Conservation (phyloP, 2,797 vertebrate species). For the Schizopygopsis pylzovi region DNA sequence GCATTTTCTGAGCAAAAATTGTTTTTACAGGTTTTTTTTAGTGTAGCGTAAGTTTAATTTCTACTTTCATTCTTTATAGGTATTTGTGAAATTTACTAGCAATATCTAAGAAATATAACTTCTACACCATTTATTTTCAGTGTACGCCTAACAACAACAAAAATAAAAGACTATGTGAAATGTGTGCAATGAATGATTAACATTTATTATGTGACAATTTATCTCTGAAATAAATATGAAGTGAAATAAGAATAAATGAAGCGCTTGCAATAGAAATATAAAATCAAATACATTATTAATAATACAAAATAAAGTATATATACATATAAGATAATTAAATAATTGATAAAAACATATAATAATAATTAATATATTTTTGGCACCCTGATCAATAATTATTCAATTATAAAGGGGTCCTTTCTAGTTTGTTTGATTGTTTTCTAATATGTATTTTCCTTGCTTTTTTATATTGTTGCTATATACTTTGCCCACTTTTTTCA, state of each 20-base stretch:
- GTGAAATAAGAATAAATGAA: not conserved
- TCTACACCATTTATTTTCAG: not conserved
- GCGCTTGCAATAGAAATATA: not conserved
- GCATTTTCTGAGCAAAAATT: not conserved
- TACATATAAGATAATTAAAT: not conserved
- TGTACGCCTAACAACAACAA: not conserved
- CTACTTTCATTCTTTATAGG: not conserved
- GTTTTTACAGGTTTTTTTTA: no score
- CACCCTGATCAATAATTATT: not conserved
- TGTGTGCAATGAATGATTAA: not conserved
- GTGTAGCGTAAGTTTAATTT: not conserved
- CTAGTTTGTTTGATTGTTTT: not conserved
- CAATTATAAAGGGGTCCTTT: not conserved
- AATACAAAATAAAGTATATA: not conserved
- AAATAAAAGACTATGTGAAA: not conserved
- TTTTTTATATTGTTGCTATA: not conserved
- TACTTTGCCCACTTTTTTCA: not conserved
- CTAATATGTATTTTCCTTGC: not conserved
- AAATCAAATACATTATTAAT: not conserved
- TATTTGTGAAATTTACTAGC: not conserved
- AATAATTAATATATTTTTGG: not conserved
- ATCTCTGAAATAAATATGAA: not conserved
- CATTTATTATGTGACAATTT: not conserved
- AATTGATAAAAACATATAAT: not conserved
- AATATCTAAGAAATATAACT: not conserved